Percentiles rank a stretch among this genome's conserved stretches.
Evolutionary conservation across 2,113 vertebrate genomes (phyloP).

Genomic region (Xyrauchen texanus): DNA sequence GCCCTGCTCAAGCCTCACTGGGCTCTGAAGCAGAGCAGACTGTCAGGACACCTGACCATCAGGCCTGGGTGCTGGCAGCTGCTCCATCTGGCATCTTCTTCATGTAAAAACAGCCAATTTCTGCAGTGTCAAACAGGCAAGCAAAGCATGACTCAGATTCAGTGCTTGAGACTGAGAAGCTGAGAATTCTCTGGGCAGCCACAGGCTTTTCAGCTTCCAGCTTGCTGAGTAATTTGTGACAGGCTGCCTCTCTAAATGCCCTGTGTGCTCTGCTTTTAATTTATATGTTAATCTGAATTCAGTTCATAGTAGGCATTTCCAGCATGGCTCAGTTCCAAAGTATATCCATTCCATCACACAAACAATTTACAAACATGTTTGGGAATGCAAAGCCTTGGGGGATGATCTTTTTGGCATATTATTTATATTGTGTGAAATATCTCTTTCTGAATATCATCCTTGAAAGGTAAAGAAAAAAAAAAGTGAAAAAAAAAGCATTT

Average conservation of each 20-base stretch:
- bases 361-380: slow-evolving; percentile 28
- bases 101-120: slow-evolving; percentile 24
- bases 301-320: slow-evolving; percentile 11
- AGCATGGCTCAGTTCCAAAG: slow-evolving; percentile 31
- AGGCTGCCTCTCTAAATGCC: slow-evolving; percentile 48
- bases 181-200: slow-evolving; percentile 37
- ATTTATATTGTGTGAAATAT: slow-evolving; percentile 1
- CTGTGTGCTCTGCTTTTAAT: slow-evolving; percentile 51
- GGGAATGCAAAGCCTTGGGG: slow-evolving; percentile 21
- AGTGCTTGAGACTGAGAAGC: slow-evolving; percentile 18
- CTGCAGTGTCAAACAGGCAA: background rate
- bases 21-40: background rate
- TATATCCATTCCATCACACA: slow-evolving; percentile 29
- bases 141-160: slow-evolving; percentile 37
- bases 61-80: background rate
- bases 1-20: background rate
- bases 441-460: background rate
- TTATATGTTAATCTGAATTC: slow-evolving; percentile 62
- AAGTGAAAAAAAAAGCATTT: no score
- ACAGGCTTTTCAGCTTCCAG: slow-evolving; percentile 33
- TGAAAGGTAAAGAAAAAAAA: background rate
- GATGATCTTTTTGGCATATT: background rate
- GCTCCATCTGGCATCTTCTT: background rate
- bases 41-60: slow-evolving; percentile 8
- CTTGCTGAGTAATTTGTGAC: slow-evolving; percentile 58